phyloP scores from a whole-genome alignment of 2,797 vertebrate genomes.

The Anniella stebbinsi region DNA sequence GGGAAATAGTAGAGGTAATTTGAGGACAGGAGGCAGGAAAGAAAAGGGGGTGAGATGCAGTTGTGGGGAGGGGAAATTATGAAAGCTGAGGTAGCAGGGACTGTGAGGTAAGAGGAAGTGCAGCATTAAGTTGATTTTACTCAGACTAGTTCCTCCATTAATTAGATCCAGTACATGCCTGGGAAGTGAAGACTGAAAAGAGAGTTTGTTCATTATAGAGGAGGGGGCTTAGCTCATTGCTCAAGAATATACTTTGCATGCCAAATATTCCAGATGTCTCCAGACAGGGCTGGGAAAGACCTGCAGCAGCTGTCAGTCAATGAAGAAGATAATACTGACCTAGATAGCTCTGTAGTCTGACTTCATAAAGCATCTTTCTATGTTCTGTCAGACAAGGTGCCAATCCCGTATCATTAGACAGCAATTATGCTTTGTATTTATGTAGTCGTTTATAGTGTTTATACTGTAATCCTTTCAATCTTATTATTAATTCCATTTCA shows the following conservation, averaged over 20 bases:
- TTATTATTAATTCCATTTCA: neutral
- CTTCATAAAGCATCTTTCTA: neutral
- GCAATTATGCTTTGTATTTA: neutral
- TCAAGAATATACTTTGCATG: neutral
- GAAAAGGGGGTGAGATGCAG: neutral
- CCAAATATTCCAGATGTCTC: neutral
- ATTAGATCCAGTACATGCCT: no score
- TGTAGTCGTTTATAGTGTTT: neutral
- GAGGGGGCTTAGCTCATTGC: neutral
- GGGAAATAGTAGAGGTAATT: neutral
- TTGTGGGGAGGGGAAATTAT: neutral
- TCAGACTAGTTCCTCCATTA: neutral
- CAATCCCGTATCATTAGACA: neutral
- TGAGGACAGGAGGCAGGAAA: neutral
- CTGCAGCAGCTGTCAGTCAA: neutral
- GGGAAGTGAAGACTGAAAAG: neutral
- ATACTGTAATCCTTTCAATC: neutral
- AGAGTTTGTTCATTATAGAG: neutral
- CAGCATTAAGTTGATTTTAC: neutral
- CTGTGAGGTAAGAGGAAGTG: neutral
- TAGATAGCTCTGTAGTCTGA: neutral
- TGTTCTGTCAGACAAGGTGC: neutral
- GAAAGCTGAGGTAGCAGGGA: neutral
- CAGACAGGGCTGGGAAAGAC: neutral
- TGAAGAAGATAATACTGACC: neutral